Conservation (phyloP, 2,113 vertebrate species). For the Phrynosoma blainvillii region DNA sequence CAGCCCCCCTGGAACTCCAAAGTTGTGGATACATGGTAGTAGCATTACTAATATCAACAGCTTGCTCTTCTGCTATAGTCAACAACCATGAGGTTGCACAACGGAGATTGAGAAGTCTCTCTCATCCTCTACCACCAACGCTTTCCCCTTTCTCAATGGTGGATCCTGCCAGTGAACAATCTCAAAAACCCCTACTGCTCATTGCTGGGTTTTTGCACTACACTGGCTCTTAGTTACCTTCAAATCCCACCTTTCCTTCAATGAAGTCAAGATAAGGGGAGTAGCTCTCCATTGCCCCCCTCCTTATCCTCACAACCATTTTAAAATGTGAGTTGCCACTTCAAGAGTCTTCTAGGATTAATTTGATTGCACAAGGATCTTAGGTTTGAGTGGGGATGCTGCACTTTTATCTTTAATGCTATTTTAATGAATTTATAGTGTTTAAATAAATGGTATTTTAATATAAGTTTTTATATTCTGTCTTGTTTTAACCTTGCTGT, state of each 20-base stretch:
- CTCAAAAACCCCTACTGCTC: background rate
- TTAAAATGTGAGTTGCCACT: too few species aligned
- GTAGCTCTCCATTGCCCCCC: too few species aligned
- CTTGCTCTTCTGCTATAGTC: background rate
- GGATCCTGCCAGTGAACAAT: background rate
- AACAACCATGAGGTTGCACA: background rate
- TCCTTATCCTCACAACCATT: too few species aligned
- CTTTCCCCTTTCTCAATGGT: background rate
- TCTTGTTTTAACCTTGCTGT: too few species aligned
- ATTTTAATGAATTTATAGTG: background rate
- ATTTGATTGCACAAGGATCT: too few species aligned
- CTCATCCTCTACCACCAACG: background rate
- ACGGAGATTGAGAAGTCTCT: background rate
- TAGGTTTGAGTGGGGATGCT: too few species aligned
- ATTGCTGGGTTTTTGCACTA: background rate
- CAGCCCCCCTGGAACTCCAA: background rate
- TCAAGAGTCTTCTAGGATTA: too few species aligned
- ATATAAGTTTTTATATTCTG: too few species aligned
- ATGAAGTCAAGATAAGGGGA: too few species aligned
- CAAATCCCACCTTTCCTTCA: too few species aligned
- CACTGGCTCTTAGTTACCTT: background rate
- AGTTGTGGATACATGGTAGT: background rate
- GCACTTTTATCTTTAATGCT: background rate
- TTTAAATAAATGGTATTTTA: too few species aligned
- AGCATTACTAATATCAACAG: background rate